Percentiles rank a stretch among this genome's conserved stretches.
Evolutionary conservation across 2,888 invertebrate species (phyloP).

Genomic region (Cordylochernes scorpioides): DNA sequence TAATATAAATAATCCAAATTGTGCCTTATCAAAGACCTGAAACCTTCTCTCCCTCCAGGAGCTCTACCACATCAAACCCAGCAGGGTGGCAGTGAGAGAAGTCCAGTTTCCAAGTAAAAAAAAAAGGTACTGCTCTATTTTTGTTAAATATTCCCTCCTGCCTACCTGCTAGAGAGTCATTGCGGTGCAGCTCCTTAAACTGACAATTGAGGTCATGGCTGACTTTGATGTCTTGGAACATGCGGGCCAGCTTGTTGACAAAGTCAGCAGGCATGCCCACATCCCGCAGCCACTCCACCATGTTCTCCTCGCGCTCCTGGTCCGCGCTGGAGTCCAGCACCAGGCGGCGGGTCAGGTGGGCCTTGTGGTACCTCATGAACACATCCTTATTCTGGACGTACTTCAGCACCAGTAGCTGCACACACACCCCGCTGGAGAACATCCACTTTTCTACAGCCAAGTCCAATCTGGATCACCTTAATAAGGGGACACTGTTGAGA

Average conservation of each 20-base stretch:
- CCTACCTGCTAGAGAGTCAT: conserved; percentile 28
- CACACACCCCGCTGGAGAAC: too few relatives aligned
- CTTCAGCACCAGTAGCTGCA: conserved; percentile 72
- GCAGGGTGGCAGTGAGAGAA: too few relatives aligned
- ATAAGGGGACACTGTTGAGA: too few relatives aligned
- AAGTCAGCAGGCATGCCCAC: conserved; percentile 99
- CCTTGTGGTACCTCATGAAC: conserved; percentile 97
- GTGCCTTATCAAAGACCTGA: too few relatives aligned
- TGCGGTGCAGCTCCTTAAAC: conserved; percentile 44
- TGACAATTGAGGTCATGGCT: conserved; percentile 86
- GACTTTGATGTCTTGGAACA: conserved; percentile 79
- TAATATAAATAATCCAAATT: too few relatives aligned
- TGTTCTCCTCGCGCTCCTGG: conserved; percentile 95
- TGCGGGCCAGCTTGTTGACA: conserved; percentile 86
- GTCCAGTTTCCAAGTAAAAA: too few relatives aligned
- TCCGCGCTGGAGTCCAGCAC: conserved; percentile 95
- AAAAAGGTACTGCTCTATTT: too few relatives aligned
- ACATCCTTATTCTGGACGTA: conserved; percentile 99
- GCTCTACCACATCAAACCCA: too few relatives aligned
- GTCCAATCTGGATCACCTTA: too few relatives aligned
- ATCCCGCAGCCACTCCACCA: conserved; percentile 71
- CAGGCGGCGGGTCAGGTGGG: conserved; percentile 74
- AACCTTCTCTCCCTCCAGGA: too few relatives aligned
- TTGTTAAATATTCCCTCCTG: too few relatives aligned
- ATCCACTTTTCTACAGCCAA: too few relatives aligned